phyloP scores from a whole-genome alignment of 2,888 invertebrate genomes.

The Leptinotarsa peninsularis region DNA sequence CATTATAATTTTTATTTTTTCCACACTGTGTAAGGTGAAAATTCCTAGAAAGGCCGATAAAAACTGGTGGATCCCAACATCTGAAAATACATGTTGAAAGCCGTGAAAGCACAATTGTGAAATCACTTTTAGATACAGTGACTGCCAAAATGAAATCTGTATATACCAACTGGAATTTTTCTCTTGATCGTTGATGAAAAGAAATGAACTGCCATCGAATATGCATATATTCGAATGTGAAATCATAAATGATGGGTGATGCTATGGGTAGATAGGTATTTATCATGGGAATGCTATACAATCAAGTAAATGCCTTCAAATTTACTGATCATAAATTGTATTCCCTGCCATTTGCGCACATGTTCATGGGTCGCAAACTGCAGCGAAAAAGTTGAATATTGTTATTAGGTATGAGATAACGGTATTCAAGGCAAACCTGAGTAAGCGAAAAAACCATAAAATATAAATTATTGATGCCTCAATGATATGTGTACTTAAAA shows the following conservation, averaged over 20 bases:
- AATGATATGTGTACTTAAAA: conserved; percentile 22
- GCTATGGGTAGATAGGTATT: background rate
- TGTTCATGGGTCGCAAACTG: background rate
- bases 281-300: conserved; percentile 14
- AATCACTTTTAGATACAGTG: no score
- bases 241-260: conserved; percentile 20
- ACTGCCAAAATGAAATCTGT: no score
- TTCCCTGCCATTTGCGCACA: background rate
- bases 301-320: conserved; percentile 15
- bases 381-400: conserved; percentile 13
- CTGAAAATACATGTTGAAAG: no score
- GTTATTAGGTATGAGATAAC: conserved; percentile 11
- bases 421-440: conserved; percentile 9
- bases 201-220: no score
- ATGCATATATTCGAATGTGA: conserved; percentile 1
- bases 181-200: no score
- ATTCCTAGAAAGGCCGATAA: no score
- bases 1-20: no score
- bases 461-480: conserved; percentile 2
- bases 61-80: no score
- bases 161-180: no score
- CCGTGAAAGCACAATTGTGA: no score
- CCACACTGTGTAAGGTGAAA: no score
- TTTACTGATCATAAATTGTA: conserved; percentile 5
- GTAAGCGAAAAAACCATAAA: conserved; percentile 14